Evolutionary conservation across 1,140 invertebrate genomes (phyloP).

Genomic region (Magallana gigas): DNA sequence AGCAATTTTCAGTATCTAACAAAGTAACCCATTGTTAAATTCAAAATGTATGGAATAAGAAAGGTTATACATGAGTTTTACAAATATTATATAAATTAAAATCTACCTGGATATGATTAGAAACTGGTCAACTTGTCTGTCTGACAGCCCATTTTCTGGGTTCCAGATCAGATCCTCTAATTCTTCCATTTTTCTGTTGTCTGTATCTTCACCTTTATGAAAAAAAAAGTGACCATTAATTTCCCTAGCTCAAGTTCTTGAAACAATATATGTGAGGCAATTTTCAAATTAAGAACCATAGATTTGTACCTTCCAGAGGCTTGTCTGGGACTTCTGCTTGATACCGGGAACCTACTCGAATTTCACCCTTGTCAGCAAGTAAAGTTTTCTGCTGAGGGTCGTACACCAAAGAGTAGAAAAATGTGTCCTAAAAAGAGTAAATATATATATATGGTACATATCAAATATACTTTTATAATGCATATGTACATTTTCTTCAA

Average conservation of each 20-base stretch:
- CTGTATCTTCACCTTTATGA: constrained; percentile 24
- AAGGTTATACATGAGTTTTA: too few species aligned
- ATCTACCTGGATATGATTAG: constrained; percentile 92
- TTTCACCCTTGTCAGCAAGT: constrained; percentile 96
- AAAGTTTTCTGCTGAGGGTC: constrained; percentile 99
- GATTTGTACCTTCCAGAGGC: neutral
- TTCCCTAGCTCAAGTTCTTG: neutral
- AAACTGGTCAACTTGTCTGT: constrained; percentile 99
- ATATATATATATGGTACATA: neutral
- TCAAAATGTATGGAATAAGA: too few species aligned
- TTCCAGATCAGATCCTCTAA: constrained; percentile 97
- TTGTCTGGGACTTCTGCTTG: constrained; percentile 89
- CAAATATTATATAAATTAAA: neutral
- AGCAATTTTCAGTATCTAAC: too few species aligned
- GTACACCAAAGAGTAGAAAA: constrained; percentile 99
- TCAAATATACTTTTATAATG: too few species aligned
- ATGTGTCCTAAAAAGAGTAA: constrained; percentile 89
- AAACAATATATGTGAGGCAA: neutral
- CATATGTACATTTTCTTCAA: too few species aligned
- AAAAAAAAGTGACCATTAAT: neutral
- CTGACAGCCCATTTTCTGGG: constrained; percentile 91
- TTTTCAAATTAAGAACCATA: too few species aligned
- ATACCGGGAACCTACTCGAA: constrained; percentile 95
- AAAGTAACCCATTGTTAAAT: too few species aligned
- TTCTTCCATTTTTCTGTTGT: constrained; percentile 85